Evolutionary conservation across 2,113 vertebrate genomes (phyloP), one percentile per base, ranked within the genome.

Genomic region (Cyprinodon brontotheroides): DNA sequence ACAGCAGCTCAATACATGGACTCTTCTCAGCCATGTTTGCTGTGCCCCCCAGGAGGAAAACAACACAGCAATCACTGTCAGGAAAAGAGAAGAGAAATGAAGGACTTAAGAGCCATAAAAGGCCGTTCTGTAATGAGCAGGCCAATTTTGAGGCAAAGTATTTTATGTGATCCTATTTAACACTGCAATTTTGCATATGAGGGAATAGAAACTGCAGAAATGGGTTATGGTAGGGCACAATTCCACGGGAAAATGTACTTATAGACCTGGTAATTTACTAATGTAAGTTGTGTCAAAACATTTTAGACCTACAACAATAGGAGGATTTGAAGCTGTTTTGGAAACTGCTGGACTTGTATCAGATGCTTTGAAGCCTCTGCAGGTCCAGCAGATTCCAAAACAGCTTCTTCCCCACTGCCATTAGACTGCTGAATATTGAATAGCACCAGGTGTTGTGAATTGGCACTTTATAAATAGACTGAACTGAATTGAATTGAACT

Each of bases 101-200:
- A 86, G 80, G 82, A 80, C 86, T 85, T 65, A 78, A 66, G 86
- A 89, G 87, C 86, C 91, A 89, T 89, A 90, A 91, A 88, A 83
- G 90, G 82, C 89, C 69, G 0, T 85, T 92, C 92, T 90, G 91
- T 79, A 78, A 89, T 89, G 92, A 92, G 88, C 87, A 85, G 80
- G 89, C 86, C 81, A 82, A 91, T 91, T 92, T 89, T 85, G 87
- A 84, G 76, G 77, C 81, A 74, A 81, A 41, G 74, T 81, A 89
- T 88, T 85, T 86, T 77, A 78, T 66, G 73, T 82, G 92, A 92
- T 91, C 91, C 78, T 91, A 75, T 92, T 92, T 81, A 80, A 80
- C 83, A 79, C 89, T 83, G 80, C 89, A 88, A 83, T 87, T 70
- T 82, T 83, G 87, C 83, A 87, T 87, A 89, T 90, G n/a, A 88